These are phyloP conservation scores for Dusona sp. DNA, from an alignment of 2,888 invertebrate species.

Conservation along the genomic window DNA sequence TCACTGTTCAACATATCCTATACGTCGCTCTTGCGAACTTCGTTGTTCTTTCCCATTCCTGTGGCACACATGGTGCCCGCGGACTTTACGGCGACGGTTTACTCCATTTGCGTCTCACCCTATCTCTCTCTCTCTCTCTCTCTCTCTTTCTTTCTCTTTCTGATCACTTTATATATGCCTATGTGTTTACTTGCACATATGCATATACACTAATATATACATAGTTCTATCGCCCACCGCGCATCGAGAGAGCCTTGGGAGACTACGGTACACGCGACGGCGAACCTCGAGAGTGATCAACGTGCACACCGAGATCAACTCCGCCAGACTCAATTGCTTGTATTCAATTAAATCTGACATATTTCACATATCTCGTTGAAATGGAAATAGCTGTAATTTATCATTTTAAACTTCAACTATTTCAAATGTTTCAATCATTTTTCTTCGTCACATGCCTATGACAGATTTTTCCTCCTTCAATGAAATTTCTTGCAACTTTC, in stretches of 20 bases:
- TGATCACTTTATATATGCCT: constrained; percentile 58
- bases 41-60: constrained; percentile 68
- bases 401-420: constrained; percentile 6
- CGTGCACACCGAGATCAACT: constrained; percentile 52
- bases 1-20: background rate
- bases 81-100: constrained; percentile 34
- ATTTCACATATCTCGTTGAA: constrained; percentile 11
- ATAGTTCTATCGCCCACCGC: constrained; percentile 57
- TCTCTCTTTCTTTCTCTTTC: constrained; percentile 27
- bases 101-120: constrained; percentile 22
- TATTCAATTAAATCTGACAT: constrained; percentile 50
- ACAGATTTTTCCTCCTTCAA: background rate
- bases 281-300: constrained; percentile 54
- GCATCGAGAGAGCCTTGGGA: constrained; percentile 55
- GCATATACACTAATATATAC: constrained; percentile 25
- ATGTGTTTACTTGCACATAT: constrained; percentile 9
- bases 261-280: constrained; percentile 57
- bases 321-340: constrained; percentile 52
- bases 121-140: background rate
- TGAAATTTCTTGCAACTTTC: background rate
- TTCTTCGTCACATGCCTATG: background rate
- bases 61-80: constrained; percentile 42
- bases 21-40: constrained; percentile 54
- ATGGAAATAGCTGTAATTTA: constrained; percentile 2
- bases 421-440: constrained; percentile 10